These are phyloP conservation scores for Chloroceryle inda DNA, from an alignment of 2,797 vertebrate species.

Conservation along the genomic window DNA sequence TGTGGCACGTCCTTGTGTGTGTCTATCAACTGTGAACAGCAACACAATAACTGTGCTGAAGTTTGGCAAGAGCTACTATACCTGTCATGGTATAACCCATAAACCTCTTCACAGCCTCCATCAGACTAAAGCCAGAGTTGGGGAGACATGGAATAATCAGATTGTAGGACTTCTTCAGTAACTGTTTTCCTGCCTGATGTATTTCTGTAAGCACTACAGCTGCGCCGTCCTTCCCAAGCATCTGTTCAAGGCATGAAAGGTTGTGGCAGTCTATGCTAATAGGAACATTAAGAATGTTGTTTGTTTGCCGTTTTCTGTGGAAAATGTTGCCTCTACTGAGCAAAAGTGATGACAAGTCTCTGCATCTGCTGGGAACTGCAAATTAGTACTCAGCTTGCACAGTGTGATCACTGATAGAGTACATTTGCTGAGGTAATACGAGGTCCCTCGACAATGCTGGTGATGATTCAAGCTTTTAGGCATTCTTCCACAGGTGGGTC, in stretches of 20 bases:
- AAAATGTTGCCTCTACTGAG: slow-evolving; percentile 51
- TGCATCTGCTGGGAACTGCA: slow-evolving; percentile 51
- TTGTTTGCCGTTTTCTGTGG: slow-evolving; percentile 38
- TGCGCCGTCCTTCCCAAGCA: background rate
- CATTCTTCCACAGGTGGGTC: slow-evolving; percentile 28
- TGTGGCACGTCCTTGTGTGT: background rate
- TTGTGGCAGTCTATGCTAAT: background rate
- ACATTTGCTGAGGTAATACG: slow-evolving; percentile 52
- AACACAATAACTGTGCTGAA: background rate
- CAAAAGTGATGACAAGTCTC: slow-evolving; percentile 44
- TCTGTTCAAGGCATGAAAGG: slow-evolving; percentile 3
- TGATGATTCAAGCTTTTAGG: slow-evolving; percentile 50
- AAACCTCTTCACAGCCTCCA: background rate
- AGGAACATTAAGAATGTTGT: background rate
- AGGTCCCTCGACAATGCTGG: background rate
- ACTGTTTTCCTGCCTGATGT: background rate
- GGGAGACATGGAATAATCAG: background rate
- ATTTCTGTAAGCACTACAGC: background rate
- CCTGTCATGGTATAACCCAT: background rate
- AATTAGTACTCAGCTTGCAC: slow-evolving; percentile 35
- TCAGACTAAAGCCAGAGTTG: background rate
- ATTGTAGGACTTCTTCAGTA: background rate
- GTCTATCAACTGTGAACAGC: background rate
- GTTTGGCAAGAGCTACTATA: background rate
- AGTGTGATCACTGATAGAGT: slow-evolving; percentile 22